Base-by-base conservation (phyloP, 1,140 invertebrate genomes). In the Amyelois transitella region DNA sequence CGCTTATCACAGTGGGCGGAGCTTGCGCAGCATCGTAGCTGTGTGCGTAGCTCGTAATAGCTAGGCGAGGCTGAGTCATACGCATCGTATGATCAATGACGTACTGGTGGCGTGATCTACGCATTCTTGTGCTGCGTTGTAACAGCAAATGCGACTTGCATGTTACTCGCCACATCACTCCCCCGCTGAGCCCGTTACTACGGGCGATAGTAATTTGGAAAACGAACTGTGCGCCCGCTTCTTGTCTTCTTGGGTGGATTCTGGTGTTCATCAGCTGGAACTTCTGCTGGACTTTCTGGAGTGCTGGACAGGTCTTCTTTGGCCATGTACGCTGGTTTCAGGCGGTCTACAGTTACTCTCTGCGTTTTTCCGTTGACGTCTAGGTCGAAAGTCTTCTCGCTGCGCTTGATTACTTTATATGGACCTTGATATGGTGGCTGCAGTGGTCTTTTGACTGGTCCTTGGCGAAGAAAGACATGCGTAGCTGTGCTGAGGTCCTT, bases 381-480 rank as follows among this genome's bases (percentile, higher is more conserved):
- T 0, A 75, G 12, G 20, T 53, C 66, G 49, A 64, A 72, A 10
- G 53, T 43, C 44, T 75, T 72, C 0, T 65, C 66, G 12, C 17
- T 18, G 2, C 64, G 38, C 2, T 54, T 24, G 7, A 77, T 18
- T 0, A 85, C 72, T 52, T 55, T 87, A 80, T 12, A 86, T 87
- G 49, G 85, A 80, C 60, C 80, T 71, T 63, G 86, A 90, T 69
- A 91, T 79, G 44, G 88, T 66, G 53, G 79, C 80, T 60, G 86
- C 53, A 51, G 86, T 82, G 48, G 83, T 64, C 24, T 89, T 56
- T 28, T 88, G 65, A 47, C 90, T 56, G 47, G 80, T 18, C 64
- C 90, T 89, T 69, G 60, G 64, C 81, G 51, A 1, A 62, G 43
- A 20, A 58, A 58, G 22, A 62, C 52, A 14, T 62, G 43, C 1